Evolutionary conservation across 2,113 vertebrate genomes (phyloP).

Genomic region (Spheniscus mendiculus): DNA sequence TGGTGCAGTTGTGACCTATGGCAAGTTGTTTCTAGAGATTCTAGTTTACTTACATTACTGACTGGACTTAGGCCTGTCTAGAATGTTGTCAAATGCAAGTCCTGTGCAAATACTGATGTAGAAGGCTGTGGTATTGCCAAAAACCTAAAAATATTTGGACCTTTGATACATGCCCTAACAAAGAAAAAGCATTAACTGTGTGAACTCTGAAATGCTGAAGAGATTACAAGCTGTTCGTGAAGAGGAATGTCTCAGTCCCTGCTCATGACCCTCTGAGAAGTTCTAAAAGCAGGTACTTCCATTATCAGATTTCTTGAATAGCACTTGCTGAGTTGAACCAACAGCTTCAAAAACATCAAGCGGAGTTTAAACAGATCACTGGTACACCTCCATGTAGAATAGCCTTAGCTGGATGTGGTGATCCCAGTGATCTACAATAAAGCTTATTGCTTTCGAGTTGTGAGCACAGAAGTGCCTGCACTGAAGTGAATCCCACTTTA

Average conservation of each 20-base stretch:
- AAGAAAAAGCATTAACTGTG: neutral
- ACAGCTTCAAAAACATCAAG: neutral
- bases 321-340: neutral
- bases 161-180: neutral
- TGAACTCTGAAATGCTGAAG: neutral
- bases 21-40: neutral
- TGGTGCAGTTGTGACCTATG: neutral
- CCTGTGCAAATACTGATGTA: neutral
- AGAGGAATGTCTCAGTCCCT: accelerated
- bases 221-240: neutral
- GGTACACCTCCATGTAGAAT: neutral
- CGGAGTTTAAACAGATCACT: neutral
- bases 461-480: neutral
- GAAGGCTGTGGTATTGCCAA: neutral
- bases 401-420: neutral
- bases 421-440: neutral
- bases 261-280: neutral
- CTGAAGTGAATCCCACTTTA: neutral
- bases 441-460: neutral
- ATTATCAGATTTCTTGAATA: neutral
- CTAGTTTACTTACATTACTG: neutral
- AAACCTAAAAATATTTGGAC: neutral
- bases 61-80: neutral
- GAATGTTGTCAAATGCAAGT: neutral
- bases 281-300: neutral